Base-by-base conservation (phyloP, 2,888 invertebrate genomes). In the Morinoia aosen region DNA sequence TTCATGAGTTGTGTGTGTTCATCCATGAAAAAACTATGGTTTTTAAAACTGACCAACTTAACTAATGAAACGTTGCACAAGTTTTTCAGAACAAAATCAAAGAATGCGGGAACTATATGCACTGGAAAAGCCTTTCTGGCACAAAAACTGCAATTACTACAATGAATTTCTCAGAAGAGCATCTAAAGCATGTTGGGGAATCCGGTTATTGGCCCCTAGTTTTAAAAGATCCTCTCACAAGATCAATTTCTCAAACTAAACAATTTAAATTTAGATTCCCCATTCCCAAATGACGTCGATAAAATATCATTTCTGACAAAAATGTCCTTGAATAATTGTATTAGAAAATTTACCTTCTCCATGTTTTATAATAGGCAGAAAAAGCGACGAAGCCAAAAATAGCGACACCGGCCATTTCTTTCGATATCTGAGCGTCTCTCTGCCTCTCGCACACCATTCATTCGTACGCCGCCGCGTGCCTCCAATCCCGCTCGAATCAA, bases 401-500 rank as follows among this genome's bases (percentile, higher is more conserved):
- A 33, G 25, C 76, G 76, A 33, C 76, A 76, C 76, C 2, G 33
- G 25, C 76, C 25, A 76, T 76, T 76, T 33, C 76, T 76, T 76
- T 76, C 25, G 25, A 76, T 76, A 76, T 76, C 76, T 76, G 25
- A 76, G 76, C 76, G 76, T 76, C 90, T 90, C 90, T 40, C 90
- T 40, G 90, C 40, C 40, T 5, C 12, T 90, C 40, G 48, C 90
- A 40, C 90, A 90, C 90, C 90, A 90, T 39, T 48, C 90, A 90
- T 48, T 48, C 40, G 40, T 40, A 48, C 40, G 40, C 90, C 90
- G 12, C 12, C 90, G 4, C 90, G 39, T 90, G 90, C 90, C 39
- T 40, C 90, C 90, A 90, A 90, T 39, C 90, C 57, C 93, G 48
- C n/a, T 58, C 48, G 93, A 93, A 93, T 93, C 93, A 93, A 93